These are phyloP conservation scores for Lutjanus argentimaculatus DNA, from an alignment of 2,797 vertebrate genomes.

Conservation along the genomic window DNA sequence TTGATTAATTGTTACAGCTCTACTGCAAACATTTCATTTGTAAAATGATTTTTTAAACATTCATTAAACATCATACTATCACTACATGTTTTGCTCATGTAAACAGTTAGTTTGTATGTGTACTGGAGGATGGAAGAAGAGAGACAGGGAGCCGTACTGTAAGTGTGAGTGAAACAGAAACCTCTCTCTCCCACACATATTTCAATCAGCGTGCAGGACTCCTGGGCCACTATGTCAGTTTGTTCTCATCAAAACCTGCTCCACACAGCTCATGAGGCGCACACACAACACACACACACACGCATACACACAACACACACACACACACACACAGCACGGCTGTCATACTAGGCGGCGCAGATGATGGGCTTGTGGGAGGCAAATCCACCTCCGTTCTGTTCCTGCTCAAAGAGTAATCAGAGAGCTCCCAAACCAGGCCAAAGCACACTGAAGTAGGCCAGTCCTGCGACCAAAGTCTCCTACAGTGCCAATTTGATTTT, in stretches of 20 bases:
- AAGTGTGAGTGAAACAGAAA: background rate
- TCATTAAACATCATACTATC: background rate
- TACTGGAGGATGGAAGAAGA: background rate
- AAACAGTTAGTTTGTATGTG: background rate
- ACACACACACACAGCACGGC: slow-evolving; percentile 45
- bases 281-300: slow-evolving; percentile 34
- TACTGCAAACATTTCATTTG: too few relatives aligned
- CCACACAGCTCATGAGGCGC: slow-evolving; percentile 41
- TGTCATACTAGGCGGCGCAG: slow-evolving; percentile 73
- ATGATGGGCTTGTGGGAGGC: slow-evolving; percentile 79
- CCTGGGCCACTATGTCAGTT: slow-evolving; percentile 63
- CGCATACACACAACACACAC: slow-evolving; percentile 18
- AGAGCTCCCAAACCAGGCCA: slow-evolving; percentile 68
- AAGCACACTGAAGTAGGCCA: slow-evolving; percentile 58
- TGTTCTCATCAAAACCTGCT: slow-evolving; percentile 66
- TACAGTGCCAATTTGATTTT: slow-evolving; percentile 4
- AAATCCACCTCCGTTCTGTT: slow-evolving; percentile 79
- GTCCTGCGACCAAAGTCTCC: slow-evolving; percentile 43
- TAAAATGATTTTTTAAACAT: background rate
- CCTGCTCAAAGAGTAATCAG: slow-evolving; percentile 73
- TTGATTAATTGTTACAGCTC: too few relatives aligned
- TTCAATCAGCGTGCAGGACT: slow-evolving; percentile 60
- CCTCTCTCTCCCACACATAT: slow-evolving; percentile 20
- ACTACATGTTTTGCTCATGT: background rate
- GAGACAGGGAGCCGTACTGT: background rate